Evolutionary conservation across 2,888 invertebrate species (phyloP), one percentile per base, ranked within the genome.

Genomic region (Caradrina kadenii): DNA sequence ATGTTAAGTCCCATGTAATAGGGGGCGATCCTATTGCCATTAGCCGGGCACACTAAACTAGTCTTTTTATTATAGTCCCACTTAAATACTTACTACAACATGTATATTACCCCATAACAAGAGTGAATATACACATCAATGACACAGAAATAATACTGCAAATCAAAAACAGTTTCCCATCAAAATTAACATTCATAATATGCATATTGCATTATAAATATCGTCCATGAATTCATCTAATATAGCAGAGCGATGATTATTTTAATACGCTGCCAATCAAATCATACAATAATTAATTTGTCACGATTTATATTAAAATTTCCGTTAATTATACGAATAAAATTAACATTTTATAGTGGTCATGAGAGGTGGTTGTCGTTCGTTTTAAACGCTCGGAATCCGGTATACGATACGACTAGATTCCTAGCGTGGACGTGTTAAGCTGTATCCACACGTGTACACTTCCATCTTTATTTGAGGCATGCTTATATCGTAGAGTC

Each of bases 221-320:
- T 52, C 54, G 35, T 68, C 71, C 62, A 80, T 76, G 80, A 80
- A 80, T 82, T 65, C 17, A 54, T 53, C 63, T 75, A 21, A 56
- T 60, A 69, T 39, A 39, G 39, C 39, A 45, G 58, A 53, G 54
- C 54, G 61, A 61, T 72, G 79, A 74, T 72, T 75, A 79, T 75
- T 78, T 80, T 79, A 83, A 85, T 82, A 81, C 72, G 63, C 69
- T 82, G 82, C 85, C 86, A 83, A 87, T 89, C 86, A 85, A 83
- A 82, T 76, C 71, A 73, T 31, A 80, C 75, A 86, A 86, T 88
- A 88, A 90, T 89, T 88, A 89, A 87, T 87, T 88, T 86, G 85
- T 87, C 86, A 87, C 83, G 86, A 86, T 87, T 86, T 77, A 26
- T 83, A 83, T 83, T 83, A 77, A 81, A 77, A 83, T 77, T 58